Evolutionary conservation across 2,888 invertebrate species (phyloP), one percentile per base, ranked within the genome.

Genomic region (Dolichopus griseipennis): DNA sequence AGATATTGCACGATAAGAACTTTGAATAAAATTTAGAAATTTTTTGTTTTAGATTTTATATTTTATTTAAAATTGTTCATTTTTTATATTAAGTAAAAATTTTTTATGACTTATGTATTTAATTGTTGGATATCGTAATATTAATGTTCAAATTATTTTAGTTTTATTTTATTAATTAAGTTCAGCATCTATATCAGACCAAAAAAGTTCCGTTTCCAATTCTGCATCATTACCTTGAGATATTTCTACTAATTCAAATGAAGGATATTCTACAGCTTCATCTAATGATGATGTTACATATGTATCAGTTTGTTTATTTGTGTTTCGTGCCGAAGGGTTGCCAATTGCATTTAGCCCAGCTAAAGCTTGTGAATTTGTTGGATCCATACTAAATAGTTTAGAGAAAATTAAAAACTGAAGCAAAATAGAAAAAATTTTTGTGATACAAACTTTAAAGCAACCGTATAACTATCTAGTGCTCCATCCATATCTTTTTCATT

Each of bases 131-230:
- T 27, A 5, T 27, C 3, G 27, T 27, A 27, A 27, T 27, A 4
- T 27, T 27, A 27, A 27, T 27, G 5, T 27, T 27, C 2, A 27
- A 5, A 27, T 27, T 52, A 52, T 52, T 37, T 37, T 37, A 37
- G 6, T 52, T 52, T 52, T 18, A 18, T 18, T 52, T 18, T 6
- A 64, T 37, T 64, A 20, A 64, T 64, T 83, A 37, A 84, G 80
- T 72, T 86, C 86, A n/a, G 84, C 81, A 74, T 86, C 86, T 77
- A 84, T 83, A 74, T 86, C 85, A n/a, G 85, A 84, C 86, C 86
- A 86, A 63, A 85, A 83, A 27, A 84, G 84, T 74, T 86, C 86
- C 0, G 85, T 84, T 76, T 86, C 86, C 63, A 84, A 84, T 34
- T 83, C 84, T 33, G 81, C 83, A 67, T 84, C 83, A 71, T 80